phyloP scores from a whole-genome alignment of 2,888 invertebrate genomes.

The Norana najaformis region DNA sequence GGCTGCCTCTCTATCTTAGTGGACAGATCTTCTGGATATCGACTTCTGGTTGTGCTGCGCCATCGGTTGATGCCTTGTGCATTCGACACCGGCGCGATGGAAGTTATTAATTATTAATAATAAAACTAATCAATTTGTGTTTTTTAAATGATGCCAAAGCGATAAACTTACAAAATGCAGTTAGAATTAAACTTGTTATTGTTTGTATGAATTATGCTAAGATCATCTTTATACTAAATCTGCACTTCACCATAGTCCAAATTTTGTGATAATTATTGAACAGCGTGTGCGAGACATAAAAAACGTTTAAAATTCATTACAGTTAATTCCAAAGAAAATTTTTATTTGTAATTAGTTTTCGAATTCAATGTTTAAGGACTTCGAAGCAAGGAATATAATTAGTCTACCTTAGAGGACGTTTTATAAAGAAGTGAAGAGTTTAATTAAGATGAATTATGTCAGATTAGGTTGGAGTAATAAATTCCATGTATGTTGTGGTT shows the following conservation, averaged over 20 bases:
- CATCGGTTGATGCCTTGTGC: too few relatives aligned
- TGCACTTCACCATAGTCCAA: background rate
- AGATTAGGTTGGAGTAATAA: background rate
- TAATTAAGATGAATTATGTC: background rate
- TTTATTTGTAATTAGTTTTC: background rate
- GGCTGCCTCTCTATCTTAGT: too few relatives aligned
- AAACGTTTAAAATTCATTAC: background rate
- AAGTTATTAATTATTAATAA: too few relatives aligned
- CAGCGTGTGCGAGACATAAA: background rate
- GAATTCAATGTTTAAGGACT: background rate
- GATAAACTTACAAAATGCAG: too few relatives aligned
- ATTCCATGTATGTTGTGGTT: background rate
- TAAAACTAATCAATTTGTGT: too few relatives aligned
- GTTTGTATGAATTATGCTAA: background rate
- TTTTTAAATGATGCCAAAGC: too few relatives aligned
- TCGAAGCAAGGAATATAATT: background rate
- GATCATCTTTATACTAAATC: too few relatives aligned
- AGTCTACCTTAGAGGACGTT: background rate
- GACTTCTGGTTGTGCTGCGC: too few relatives aligned
- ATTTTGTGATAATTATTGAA: background rate
- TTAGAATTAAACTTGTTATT: background rate
- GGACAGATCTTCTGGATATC: too few relatives aligned
- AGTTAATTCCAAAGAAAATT: background rate
- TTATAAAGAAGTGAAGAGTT: background rate
- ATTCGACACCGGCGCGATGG: too few relatives aligned